Conservation (phyloP, 2,797 vertebrate genomes). For the Eulemur albifrons region DNA sequence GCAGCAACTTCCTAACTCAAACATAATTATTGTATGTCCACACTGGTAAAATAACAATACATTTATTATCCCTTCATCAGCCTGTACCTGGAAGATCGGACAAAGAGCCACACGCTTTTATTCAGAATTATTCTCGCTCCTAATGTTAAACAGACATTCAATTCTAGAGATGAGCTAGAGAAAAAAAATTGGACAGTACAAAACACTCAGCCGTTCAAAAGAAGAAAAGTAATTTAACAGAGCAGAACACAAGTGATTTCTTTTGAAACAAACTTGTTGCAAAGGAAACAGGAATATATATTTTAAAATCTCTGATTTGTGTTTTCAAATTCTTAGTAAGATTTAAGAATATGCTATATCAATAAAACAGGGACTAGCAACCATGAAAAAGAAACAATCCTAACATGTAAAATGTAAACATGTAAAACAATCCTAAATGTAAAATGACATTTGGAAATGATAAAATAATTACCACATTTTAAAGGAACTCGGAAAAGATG, state of each 20-base stretch:
- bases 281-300: background rate
- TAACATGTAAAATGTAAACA: background rate
- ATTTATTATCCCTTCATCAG: background rate
- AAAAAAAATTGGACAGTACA: background rate
- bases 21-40: background rate
- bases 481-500: background rate
- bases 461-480: background rate
- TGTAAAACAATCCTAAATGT: background rate
- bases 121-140: constrained; percentile 16
- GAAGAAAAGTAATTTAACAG: background rate
- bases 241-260: background rate
- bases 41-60: background rate
- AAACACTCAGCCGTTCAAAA: background rate
- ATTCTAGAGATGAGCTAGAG: background rate
- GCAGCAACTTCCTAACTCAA: background rate
- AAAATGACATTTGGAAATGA: background rate
- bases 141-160: background rate
- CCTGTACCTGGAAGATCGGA: background rate
- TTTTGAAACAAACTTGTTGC: background rate
- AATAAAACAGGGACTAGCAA: background rate
- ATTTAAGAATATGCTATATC: background rate
- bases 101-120: background rate
- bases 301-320: background rate
- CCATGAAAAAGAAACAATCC: background rate
- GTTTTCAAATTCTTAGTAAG: background rate